Conservation (phyloP, 2,888 invertebrate genomes). For the Euspilapteryx auroguttella region DNA sequence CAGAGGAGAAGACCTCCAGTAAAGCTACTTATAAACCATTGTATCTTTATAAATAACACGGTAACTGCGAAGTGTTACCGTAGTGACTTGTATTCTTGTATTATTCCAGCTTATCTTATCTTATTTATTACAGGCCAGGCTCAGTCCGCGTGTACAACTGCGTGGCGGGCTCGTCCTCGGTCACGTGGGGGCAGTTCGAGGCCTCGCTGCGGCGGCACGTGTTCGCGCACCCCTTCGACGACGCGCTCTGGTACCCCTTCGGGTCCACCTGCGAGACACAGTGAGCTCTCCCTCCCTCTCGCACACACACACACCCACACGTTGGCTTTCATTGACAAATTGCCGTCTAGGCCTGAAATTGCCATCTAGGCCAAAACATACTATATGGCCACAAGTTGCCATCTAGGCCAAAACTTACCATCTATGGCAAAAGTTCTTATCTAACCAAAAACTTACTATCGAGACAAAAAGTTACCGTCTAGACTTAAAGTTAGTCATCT, state of each 20-base stretch:
- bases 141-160: conserved; percentile 71
- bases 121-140: background rate
- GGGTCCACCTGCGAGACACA: conserved; percentile 54
- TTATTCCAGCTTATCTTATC: background rate
- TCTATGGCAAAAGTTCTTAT: too few relatives aligned
- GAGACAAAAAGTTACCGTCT: too few relatives aligned
- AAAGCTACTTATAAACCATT: too few relatives aligned
- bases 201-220: conserved; percentile 43
- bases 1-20: too few relatives aligned
- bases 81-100: background rate
- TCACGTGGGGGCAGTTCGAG: conserved; percentile 70
- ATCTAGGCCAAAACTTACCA: too few relatives aligned
- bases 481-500: too few relatives aligned
- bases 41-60: too few relatives aligned
- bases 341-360: background rate
- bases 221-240: conserved; percentile 61
- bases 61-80: background rate
- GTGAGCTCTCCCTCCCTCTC: conserved; percentile 49
- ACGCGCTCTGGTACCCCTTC: conserved; percentile 69
- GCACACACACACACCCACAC: conserved; percentile 18
- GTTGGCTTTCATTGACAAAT: background rate
- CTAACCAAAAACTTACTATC: too few relatives aligned
- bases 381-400: too few relatives aligned
- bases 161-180: conserved; percentile 72
- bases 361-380: too few relatives aligned